Base-by-base conservation (phyloP, 2,113 vertebrate genomes). In the Centrocercus urophasianus region DNA sequence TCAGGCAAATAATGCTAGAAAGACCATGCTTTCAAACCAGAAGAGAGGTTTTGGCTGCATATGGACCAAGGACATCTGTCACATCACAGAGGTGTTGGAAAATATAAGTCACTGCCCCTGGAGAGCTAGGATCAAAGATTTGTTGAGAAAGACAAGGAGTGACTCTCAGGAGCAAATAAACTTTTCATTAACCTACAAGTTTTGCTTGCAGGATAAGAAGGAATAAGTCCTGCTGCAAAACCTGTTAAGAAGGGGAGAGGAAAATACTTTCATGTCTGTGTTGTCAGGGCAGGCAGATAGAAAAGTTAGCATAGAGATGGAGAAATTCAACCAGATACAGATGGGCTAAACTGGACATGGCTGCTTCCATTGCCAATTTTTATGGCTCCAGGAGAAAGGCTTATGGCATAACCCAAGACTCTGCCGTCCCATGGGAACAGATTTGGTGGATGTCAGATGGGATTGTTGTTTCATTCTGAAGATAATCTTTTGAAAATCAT, bases 161-260 rank as follows among this genome's bases (percentile, higher is more conserved):
- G 52, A 36, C 22, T 84, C n/a, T 11, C 24, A 27, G 69, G 20
- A 88, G 47, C 28, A 76, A 50, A 32, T 7, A 7, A 57, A 8
- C 10, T 18, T 13, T 19, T 88, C 2, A 1, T 72, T 57, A 65
- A 14, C 45, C n/a, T 61, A 6, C 2, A 8, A n/a, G 48, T 67
- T 72, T 61, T 0, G 0, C 20, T 61, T 3, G 2, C 24, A 69
- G 70, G 27, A 36, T 28, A 42, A 77, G 36, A 56, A 73, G 20
- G 13, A 36, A 2, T 50, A 74, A 64, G 7, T 79, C 48, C 45
- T 73, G 34, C 21, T 34, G 13, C 16, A 57, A 74, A 78, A 65
- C 5, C 36, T 71, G 10, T 18, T 76, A 40, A 25, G 25, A 88
- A 50, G 27, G 8, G 3, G 12, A 70, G 24, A 10, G 32, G 13